Conservation (phyloP, 2,113 vertebrate genomes). For the Coptodon rendalli region DNA sequence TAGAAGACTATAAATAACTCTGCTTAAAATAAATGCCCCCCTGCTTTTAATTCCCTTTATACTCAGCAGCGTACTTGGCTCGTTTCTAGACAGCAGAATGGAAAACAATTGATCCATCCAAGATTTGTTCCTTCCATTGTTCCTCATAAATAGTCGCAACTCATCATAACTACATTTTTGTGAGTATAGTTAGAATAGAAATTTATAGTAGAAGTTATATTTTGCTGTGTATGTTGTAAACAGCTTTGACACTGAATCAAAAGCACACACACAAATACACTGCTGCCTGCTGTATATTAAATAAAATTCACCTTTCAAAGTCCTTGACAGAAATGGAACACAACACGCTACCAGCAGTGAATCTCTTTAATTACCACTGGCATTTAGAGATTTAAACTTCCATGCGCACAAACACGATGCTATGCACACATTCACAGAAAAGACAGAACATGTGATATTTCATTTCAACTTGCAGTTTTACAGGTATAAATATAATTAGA, state of each 20-base stretch:
- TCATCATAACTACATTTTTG: background rate
- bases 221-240: background rate
- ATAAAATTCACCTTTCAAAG: conserved; percentile 19
- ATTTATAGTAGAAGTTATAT: background rate
- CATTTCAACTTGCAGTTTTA: background rate
- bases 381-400: background rate
- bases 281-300: background rate
- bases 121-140: background rate
- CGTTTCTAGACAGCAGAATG: background rate
- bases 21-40: conserved; percentile 34
- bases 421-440: background rate
- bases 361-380: conserved; percentile 21
- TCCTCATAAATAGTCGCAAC: background rate
- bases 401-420: background rate
- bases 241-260: background rate
- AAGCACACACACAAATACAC: background rate
- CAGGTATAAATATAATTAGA: background rate
- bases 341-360: background rate
- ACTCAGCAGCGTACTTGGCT: background rate
- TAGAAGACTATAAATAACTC: conserved; percentile 44
- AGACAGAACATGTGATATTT: background rate
- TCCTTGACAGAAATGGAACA: conserved; percentile 25
- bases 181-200: background rate
- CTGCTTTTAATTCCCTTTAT: conserved; percentile 10
- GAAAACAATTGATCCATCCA: conserved; percentile 1